phyloP scores from a whole-genome alignment of 2,113 vertebrate genomes.

The Pteruthius melanotis region DNA sequence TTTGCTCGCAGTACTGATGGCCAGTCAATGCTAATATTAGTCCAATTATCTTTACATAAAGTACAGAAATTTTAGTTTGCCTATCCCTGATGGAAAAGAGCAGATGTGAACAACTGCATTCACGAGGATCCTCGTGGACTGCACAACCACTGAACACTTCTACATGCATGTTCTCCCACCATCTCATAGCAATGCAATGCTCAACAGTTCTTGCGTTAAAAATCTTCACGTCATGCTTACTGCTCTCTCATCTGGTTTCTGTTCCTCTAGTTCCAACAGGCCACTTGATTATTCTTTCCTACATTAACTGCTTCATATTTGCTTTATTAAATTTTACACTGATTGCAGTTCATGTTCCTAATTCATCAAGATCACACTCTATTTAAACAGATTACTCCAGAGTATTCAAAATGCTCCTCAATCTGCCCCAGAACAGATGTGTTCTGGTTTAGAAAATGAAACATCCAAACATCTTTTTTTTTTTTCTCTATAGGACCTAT shows the following conservation, averaged over 20 bases:
- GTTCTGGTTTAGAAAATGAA: conserved; percentile 38
- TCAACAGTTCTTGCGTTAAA: not conserved
- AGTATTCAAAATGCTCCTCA: not conserved
- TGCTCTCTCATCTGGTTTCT: not conserved
- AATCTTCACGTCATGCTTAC: not conserved
- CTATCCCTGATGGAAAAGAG: not conserved
- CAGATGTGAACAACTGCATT: not conserved
- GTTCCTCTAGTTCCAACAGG: not conserved
- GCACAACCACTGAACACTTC: not conserved
- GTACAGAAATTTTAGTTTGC: not conserved
- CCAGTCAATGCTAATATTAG: not conserved
- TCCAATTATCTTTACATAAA: not conserved
- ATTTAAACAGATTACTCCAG: conserved; percentile 50
- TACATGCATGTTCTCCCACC: not conserved
- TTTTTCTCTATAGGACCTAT: not conserved
- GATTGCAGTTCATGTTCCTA: not conserved
- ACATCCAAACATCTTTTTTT: accelerated
- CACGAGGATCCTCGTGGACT: not conserved
- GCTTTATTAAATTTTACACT: conserved; percentile 43
- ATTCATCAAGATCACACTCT: conserved; percentile 45
- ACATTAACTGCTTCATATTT: conserved; percentile 10
- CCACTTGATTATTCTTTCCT: conserved; percentile 8
- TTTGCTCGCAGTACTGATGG: not conserved
- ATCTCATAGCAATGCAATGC: not conserved
- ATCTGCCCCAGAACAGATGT: conserved; percentile 18